These are phyloP conservation scores for Caranx melampygus DNA, from an alignment of 2,113 vertebrate species.

Conservation along the genomic window DNA sequence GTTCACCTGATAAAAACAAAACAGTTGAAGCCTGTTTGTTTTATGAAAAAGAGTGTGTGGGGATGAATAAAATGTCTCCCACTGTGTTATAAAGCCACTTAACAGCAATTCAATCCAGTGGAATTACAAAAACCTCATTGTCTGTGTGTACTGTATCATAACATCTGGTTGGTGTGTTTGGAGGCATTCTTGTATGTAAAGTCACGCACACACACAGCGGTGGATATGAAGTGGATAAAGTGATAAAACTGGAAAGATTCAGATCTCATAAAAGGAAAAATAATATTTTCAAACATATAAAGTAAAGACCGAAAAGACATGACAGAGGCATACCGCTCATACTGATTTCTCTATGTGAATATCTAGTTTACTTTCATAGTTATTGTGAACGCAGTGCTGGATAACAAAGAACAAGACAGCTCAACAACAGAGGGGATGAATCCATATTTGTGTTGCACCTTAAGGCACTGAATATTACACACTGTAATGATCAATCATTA, in stretches of 20 bases:
- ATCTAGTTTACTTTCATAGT: background rate
- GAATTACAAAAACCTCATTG: conserved; percentile 9
- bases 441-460: background rate
- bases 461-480: conserved; percentile 1
- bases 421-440: background rate
- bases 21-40: conserved; percentile 12
- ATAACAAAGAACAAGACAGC: background rate
- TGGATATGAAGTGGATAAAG: background rate
- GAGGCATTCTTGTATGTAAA: background rate
- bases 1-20: conserved; percentile 32
- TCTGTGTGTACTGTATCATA: background rate
- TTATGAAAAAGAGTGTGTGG: background rate
- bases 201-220: background rate
- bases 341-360: background rate
- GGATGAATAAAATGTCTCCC: conserved; percentile 3
- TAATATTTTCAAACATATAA: background rate
- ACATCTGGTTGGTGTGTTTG: conserved; percentile 1
- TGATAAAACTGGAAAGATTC: background rate
- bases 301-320: background rate
- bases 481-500: conserved; percentile 5
- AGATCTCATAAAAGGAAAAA: background rate
- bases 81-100: conserved; percentile 9
- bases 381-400: background rate
- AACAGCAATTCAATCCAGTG: conserved; percentile 3
- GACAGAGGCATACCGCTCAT: background rate